phyloP scores from a whole-genome alignment of 2,888 invertebrate genomes.

The Hydrotaea diabolus region DNA sequence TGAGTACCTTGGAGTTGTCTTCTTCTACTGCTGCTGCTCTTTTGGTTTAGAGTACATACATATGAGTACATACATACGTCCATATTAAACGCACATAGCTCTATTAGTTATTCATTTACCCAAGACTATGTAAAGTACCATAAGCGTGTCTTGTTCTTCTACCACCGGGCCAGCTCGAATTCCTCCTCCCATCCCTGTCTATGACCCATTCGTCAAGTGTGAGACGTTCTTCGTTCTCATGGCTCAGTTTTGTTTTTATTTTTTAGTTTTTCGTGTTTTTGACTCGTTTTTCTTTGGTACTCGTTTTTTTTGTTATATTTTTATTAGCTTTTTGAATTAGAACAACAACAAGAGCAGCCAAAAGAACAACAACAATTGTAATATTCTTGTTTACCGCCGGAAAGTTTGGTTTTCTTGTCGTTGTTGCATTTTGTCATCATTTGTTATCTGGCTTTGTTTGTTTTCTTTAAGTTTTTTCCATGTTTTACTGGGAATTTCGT shows the following conservation, averaged over 20 bases:
- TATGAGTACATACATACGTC: not conserved
- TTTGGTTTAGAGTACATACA: not conserved
- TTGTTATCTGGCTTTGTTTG: constrained; percentile 38
- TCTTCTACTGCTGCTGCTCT: not conserved
- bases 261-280: too few relatives aligned
- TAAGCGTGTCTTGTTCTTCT: constrained; percentile 12
- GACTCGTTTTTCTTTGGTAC: constrained; percentile 38
- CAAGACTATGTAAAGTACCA: constrained; percentile 22
- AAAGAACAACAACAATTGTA: constrained; percentile 10
- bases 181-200: not conserved
- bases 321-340: constrained; percentile 63
- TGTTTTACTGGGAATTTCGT: constrained; percentile 40
- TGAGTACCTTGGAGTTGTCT: constrained; percentile 4
- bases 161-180: not conserved
- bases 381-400: not conserved
- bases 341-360: constrained; percentile 46
- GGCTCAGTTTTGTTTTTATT: constrained; percentile 19
- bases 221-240: constrained; percentile 29
- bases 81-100: not conserved
- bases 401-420: constrained; percentile 27
- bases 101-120: constrained; percentile 28
- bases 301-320: constrained; percentile 36
- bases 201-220: constrained; percentile 21
- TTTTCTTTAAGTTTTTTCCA: constrained; percentile 39
- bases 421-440: constrained; percentile 60